phyloP scores from a whole-genome alignment of 2,797 vertebrate genomes.

The Rhynchotus rufescens region DNA sequence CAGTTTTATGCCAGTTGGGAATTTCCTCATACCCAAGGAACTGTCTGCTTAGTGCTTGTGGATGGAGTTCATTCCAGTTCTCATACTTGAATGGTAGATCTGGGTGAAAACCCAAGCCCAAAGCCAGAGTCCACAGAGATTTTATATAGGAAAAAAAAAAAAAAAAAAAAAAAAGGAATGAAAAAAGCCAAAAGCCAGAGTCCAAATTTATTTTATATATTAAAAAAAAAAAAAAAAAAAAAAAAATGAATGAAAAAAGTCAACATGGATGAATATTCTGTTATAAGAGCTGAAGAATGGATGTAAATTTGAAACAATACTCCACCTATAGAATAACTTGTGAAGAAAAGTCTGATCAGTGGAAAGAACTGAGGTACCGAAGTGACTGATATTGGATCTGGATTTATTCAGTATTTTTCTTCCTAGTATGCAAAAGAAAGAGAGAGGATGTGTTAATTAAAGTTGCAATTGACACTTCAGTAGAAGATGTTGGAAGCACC shows the following conservation, averaged over 20 bases:
- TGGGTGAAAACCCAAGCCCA: background rate
- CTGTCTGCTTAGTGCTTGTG: background rate
- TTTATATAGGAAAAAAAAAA: too few species aligned
- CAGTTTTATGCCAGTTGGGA: background rate
- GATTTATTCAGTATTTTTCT: background rate
- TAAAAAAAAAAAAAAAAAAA: too few species aligned
- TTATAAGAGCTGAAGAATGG: background rate
- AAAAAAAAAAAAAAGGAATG: too few species aligned
- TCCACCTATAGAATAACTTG: background rate
- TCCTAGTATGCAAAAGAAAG: background rate
- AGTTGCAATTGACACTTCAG: conserved; percentile 14
- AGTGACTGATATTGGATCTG: background rate
- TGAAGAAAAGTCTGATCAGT: background rate
- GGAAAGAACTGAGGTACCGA: background rate
- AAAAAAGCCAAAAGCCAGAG: too few species aligned
- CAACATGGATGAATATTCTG: background rate
- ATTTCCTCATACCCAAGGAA: background rate
- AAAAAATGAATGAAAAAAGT: too few species aligned
- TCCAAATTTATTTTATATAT: too few species aligned
- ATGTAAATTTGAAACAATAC: background rate
- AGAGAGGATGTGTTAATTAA: conserved; percentile 40
- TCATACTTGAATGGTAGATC: background rate
- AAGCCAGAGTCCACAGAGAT: background rate
- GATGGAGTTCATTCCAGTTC: background rate
- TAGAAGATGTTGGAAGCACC: background rate